Base-by-base conservation (phyloP, 2,888 invertebrate species). In the Ashinkailepas kermadecensis region DNA sequence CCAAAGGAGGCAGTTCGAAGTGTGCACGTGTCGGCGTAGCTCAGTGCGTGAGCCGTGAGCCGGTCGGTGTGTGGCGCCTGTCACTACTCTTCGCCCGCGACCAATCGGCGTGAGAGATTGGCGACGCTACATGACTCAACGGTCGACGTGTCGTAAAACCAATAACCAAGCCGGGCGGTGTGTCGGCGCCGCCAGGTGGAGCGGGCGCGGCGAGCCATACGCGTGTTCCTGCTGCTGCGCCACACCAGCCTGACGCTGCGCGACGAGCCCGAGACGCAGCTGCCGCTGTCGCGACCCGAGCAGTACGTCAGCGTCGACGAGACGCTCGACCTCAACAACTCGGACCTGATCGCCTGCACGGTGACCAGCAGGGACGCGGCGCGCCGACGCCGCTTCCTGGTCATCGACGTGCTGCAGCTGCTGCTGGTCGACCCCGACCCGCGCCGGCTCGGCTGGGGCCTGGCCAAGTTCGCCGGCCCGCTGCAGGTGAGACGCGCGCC, bases 381-480 rank as follows among this genome's bases (percentile, higher is more conserved):
- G 59, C 95, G 95, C 89, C 94, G 94, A 84, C 91, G 96, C 74
- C 90, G 98, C n/a, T 99, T 99, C 88, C 89, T 99, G 81, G 99
- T 99, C 0, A 98, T 99, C 78, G 99, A 99, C 87, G 92, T 94
- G 39, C 91, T 96, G 81, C 99, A 99, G 87, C 90, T 99, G 84
- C 97, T 99, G 84, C 90, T 99, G 21, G 99, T 99, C 0, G 99
- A 99, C 86, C 99, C 99, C 0, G 99, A 99, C 87, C 93, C 94
- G 78, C 94, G 95, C 86, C 91, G 95, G 82, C 90, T 99, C 56
- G 99, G 99, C 0, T 99, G 97, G 97, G 99, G 99, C 23, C 95
- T 99, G 7, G 97, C 97, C 0, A 96, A 97, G 88, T 92, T 99
- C 84, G 97, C 97, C 0, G 98, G 98, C 54, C 95, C 96, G 86